Conservation (phyloP, 35 echinoderm and acorn worm genomes). For the Ophioderma brevispina region DNA sequence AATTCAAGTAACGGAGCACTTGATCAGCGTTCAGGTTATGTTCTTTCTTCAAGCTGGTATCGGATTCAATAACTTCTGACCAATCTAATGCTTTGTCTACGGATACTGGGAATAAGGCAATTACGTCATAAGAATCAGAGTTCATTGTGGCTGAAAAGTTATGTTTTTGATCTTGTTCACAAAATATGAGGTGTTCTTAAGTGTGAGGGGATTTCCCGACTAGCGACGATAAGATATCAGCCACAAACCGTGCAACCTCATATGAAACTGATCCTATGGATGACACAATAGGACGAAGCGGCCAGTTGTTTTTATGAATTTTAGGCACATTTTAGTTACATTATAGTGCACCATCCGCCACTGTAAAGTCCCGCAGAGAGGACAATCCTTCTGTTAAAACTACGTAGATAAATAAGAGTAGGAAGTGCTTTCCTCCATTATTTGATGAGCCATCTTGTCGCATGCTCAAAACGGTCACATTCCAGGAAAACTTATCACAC, state of each 20-base stretch:
- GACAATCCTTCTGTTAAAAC: too few species aligned
- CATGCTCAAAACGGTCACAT: too few species aligned
- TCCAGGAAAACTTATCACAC: too few species aligned
- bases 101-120: neutral
- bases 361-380: too few species aligned
- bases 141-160: neutral
- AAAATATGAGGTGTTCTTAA: slow-evolving; percentile 9
- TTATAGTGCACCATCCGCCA: too few species aligned
- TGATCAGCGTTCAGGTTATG: neutral
- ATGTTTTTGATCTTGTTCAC: too few species aligned
- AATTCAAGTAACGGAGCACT: neutral
- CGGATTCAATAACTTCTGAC: neutral
- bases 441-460: too few species aligned
- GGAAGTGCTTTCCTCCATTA: too few species aligned
- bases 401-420: too few species aligned
- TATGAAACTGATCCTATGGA: slow-evolving; percentile 9
- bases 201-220: slow-evolving; percentile 5
- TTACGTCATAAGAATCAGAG: neutral
- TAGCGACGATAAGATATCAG: slow-evolving; percentile 21
- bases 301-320: slow-evolving; percentile 20
- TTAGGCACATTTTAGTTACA: slow-evolving; percentile 12
- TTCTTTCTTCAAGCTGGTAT: neutral
- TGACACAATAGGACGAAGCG: slow-evolving; percentile 35
- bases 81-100: neutral
- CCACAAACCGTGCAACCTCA: slow-evolving; percentile 8